Base-by-base conservation (phyloP, 2,113 vertebrate species). In the Cynoglossus semilaevis region DNA sequence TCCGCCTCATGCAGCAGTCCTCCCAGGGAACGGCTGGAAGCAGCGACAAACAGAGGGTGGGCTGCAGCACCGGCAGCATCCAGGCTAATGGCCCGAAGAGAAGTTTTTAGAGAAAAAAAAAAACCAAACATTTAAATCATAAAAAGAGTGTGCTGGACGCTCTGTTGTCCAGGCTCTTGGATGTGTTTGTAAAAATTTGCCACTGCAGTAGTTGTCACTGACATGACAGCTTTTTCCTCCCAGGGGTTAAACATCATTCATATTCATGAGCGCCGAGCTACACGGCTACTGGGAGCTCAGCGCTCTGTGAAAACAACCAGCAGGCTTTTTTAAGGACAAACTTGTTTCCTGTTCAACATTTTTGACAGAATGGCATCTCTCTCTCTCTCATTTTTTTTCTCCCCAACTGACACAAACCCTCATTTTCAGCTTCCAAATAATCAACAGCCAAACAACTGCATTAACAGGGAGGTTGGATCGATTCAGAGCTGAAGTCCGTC, bases 221-320 rank as follows among this genome's bases (percentile, higher is more conserved):
- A 85, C 85, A 77, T 19, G 76, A 76, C 77, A 70, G 76, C 54
- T 61, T 57, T 29, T 6, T 60, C 54, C 53, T 80, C 79, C 61
- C 37, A 46, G 77, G 85, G 67, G 78, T 71, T 75, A 77, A 67
- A 68, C 67, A 10, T 63, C 80, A 83, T 87, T 76, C 77, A 85
- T 87, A 87, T 86, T 82, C 80, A 86, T 81, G 75, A 82, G 65
- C 15, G 61, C 19, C 1, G 48, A 38, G 70, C 64, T 49, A 0
- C 63, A 54, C 63, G 68, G 65, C 74, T 56, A n/a, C 65, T 63
- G 50, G 69, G 61, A 80, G 76, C 56, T 8, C n/a, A 63, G 59
- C 15, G 5, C 61, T 66, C 67, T 34, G 42, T 44, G 61, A 59
- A 29, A 80, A 68, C 67, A 53, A 70, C 74, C 55, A 72, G 53